Conservation (phyloP, 2,113 vertebrate genomes). For the Thryonomys swinderianus region DNA sequence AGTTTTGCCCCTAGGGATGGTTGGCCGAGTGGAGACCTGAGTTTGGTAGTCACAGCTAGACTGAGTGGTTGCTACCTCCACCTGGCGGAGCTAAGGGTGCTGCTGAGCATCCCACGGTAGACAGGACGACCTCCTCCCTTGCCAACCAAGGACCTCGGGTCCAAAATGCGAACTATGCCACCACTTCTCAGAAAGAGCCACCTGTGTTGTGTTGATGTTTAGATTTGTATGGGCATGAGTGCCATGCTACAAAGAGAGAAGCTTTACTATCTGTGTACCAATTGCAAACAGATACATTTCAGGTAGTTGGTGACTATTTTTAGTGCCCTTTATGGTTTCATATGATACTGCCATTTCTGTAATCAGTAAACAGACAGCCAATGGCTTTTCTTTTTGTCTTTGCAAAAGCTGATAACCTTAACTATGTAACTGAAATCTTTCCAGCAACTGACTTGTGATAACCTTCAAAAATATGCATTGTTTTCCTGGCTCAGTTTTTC, state of each 20-base stretch:
- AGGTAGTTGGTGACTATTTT: not conserved
- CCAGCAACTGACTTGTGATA: not conserved
- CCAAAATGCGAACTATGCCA: not conserved
- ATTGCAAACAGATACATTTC: not conserved
- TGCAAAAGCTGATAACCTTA: not conserved
- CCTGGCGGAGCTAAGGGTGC: not conserved
- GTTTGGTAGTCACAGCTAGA: not conserved
- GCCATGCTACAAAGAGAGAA: not conserved
- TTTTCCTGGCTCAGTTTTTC: slow-evolving; percentile 67
- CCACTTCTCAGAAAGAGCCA: not conserved
- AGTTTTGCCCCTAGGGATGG: not conserved
- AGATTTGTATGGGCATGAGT: not conserved
- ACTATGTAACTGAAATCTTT: not conserved
- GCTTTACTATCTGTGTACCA: not conserved
- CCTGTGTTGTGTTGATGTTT: not conserved
- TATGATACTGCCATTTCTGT: not conserved
- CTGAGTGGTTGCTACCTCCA: not conserved
- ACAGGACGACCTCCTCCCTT: not conserved
- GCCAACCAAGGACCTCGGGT: not conserved
- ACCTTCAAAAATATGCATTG: not conserved
- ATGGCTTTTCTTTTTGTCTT: not conserved
- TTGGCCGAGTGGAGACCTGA: not conserved
- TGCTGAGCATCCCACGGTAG: not conserved
- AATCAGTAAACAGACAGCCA: not conserved
- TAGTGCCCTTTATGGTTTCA: not conserved